Base-by-base conservation (phyloP, 1,140 invertebrate species). In the Agrilus planipennis region DNA sequence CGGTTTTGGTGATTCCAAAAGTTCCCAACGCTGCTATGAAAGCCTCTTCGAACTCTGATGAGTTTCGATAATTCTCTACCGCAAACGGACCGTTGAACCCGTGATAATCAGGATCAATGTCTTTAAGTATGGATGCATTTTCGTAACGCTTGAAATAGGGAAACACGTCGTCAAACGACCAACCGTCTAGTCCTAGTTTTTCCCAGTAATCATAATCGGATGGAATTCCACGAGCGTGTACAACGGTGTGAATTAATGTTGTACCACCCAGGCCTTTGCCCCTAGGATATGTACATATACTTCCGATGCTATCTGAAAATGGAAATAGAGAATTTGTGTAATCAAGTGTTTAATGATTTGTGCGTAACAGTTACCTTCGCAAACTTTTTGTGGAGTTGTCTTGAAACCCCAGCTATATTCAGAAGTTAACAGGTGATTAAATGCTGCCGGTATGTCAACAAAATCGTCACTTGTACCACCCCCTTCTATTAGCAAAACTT, bases 181-280 rank as follows among this genome's bases (percentile, higher is more conserved):
- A 77, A 10, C 64, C 63, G 9, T 41, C 42, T 14, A 70, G 93
- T 0, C 92, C 93, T 22, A 81, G 61, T 0, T 72, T 62, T 53
- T 88, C 86, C 93, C 93, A 97, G 3, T 70, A 67, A 52, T 96
- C 86, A 56, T 94, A 97, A 58, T 96, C 93, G 37, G 72, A 75
- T 41, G 77, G 77, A 56, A 94, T 91, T 0, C 91, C 92, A 15
- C 92, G 69, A 0, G 95, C 69, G 53, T 96, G 96, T 0, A 94
- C 68, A 91, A 96, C 95, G 50, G 91, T 93, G 60, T 97, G 96
- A 0, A 96, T 68, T 0, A 90, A 84, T 11, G 76, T 80, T 2
- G 73, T 79, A 3, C 84, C 84, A 1, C 84, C 84, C 7, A 79
- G 55, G 0, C 78, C 77, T 53, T 77, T 78, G 17, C 84, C 84